phyloP scores from a whole-genome alignment of 2,797 vertebrate genomes.

The Aythya fuligula region DNA sequence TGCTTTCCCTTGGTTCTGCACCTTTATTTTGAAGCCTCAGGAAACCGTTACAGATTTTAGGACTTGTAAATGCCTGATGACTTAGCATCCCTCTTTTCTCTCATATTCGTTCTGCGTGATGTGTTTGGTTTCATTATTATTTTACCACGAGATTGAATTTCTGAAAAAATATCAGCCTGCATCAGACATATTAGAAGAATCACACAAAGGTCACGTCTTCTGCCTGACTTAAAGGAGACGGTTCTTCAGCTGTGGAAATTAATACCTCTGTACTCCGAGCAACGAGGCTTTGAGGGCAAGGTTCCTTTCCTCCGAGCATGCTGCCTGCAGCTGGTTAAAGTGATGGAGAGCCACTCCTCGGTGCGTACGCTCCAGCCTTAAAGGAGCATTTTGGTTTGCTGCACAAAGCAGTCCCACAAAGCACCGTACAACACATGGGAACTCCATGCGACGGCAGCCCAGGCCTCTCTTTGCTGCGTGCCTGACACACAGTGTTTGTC shows the following conservation, averaged over 20 bases:
- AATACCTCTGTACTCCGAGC: background rate
- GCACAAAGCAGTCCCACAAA: background rate
- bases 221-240: background rate
- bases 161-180: background rate
- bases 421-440: background rate
- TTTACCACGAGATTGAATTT: background rate
- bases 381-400: background rate
- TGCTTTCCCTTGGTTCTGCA: background rate
- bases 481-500: background rate
- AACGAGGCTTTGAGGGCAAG: background rate
- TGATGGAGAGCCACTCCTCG: background rate
- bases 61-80: background rate
- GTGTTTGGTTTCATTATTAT: conserved; percentile 5
- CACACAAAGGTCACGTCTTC: conserved; percentile 3
- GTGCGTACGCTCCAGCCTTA: background rate
- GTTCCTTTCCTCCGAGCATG: background rate
- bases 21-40: background rate
- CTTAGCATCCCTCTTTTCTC: background rate
- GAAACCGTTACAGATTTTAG: background rate
- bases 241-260: background rate
- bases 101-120: background rate
- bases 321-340: background rate
- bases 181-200: background rate
- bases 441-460: background rate
- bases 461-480: background rate